These are phyloP conservation scores for Lasiurus cinereus DNA, from an alignment of 2,113 vertebrate species.

Conservation along the genomic window DNA sequence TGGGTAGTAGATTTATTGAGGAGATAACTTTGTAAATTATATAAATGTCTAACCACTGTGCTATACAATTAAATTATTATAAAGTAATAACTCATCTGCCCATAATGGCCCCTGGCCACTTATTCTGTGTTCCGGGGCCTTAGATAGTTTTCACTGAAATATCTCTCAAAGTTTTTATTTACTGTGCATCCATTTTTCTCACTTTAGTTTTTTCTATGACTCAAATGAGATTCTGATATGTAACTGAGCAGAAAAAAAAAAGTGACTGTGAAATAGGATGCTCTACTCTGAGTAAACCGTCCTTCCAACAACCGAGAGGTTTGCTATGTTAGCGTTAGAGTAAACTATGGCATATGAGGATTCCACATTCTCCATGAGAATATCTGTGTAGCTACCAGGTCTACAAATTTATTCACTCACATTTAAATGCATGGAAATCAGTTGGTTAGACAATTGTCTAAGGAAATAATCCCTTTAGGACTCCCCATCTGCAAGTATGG, in stretches of 20 bases:
- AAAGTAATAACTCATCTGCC: not conserved
- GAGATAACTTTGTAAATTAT: not conserved
- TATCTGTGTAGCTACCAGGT: not conserved
- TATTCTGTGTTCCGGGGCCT: not conserved
- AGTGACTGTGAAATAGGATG: not conserved
- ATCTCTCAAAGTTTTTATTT: not conserved
- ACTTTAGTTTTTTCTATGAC: not conserved
- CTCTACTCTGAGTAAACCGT: not conserved
- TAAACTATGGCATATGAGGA: not conserved
- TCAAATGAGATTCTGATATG: slow-evolving; percentile 18
- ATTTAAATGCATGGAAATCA: not conserved
- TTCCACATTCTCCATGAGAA: not conserved
- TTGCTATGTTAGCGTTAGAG: not conserved
- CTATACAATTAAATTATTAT: not conserved
- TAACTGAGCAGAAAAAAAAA: not conserved
- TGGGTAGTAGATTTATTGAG: not conserved
- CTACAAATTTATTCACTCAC: not conserved
- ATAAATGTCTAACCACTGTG: not conserved
- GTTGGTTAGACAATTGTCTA: not conserved
- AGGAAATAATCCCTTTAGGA: not conserved
- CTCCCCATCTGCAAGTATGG: not conserved
- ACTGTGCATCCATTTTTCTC: not conserved
- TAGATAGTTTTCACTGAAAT: not conserved
- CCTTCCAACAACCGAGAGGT: not conserved
- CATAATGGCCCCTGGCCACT: not conserved